Conservation (phyloP, 1,140 invertebrate genomes). For the Drosophila serrata region DNA sequence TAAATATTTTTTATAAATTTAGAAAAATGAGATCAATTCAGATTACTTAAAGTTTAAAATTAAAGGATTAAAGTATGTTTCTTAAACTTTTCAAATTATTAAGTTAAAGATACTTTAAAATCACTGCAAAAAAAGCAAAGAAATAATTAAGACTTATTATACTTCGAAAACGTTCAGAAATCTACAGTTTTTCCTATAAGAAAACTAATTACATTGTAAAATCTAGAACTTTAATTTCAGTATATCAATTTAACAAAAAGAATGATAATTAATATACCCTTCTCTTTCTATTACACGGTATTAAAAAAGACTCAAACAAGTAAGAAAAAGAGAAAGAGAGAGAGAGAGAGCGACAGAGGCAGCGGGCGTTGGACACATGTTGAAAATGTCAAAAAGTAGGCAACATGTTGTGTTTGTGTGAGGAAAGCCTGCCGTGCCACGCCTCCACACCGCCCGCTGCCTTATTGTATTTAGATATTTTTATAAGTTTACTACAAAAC, state of each 20-base stretch:
- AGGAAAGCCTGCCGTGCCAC: slow-evolving; percentile 35
- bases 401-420: slow-evolving; percentile 69
- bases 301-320: slow-evolving; percentile 18
- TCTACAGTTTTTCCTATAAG: not conserved
- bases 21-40: too few relatives aligned
- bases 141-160: not conserved
- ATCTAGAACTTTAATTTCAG: not conserved
- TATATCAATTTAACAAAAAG: not conserved
- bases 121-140: not conserved
- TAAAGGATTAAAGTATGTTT: not conserved
- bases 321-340: too few relatives aligned
- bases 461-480: slow-evolving; percentile 66
- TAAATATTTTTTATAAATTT: too few relatives aligned
- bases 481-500: slow-evolving; percentile 64
- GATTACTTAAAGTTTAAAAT: not conserved
- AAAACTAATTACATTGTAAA: not conserved
- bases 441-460: slow-evolving; percentile 17
- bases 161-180: not conserved
- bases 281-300: not conserved
- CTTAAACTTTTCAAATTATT: too few relatives aligned
- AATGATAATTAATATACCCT: not conserved
- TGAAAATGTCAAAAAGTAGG: slow-evolving; percentile 84
- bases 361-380: slow-evolving; percentile 72
- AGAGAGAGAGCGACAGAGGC: not conserved
- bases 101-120: too few relatives aligned